Evolutionary conservation across 2,888 invertebrate genomes (phyloP), one percentile per base, ranked within the genome.

Genomic region (Volucella inflata): DNA sequence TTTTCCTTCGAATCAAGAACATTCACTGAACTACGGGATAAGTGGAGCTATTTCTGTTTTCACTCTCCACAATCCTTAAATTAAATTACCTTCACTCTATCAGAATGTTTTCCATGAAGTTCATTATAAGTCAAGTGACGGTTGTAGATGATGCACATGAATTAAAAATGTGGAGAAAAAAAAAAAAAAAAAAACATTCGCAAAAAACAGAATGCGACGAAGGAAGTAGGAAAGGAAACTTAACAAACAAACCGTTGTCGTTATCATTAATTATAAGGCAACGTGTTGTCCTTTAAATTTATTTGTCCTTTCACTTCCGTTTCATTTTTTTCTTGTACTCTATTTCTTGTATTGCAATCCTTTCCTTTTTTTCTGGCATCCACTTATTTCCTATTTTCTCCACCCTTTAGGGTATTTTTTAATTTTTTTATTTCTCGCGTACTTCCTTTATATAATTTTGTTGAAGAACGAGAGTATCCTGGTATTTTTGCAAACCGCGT

Each of bases 211-310:
- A 40, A 14, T 10, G 11, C 57, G 16, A 16, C 36, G 46, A 70
- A 50, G 59, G 12, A 12, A 51, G 8, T 17, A 42, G 46, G 53
- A 53, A 38, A n/a, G 48, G 21, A 16, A 46, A 4, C 48, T 16
- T 12, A 48, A 55, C 2, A 30, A 64, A 48, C 50, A 78, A 72
- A 72, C 30, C 68, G 64, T 21, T 55, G 44, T 70, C 68, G 57
- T 64, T 70, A 59, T 79, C 74, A 84, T 79, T 79, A 79, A 84
- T 84, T 84, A 84, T 78, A 65, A 67, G 59, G 46, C 79, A 84
- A 46, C 60, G 78, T 70, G 64, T 72, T 78, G 68, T 83, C 68
- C 55, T 53, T 77, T 70, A 21, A 72, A 72, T 76, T 70, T 76
- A 46, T 67, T 72, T 30, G 30, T 30, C 30, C 30, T 30, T 30